Conservation (phyloP, 2,888 invertebrate genomes). For the Conchocele bisecta region DNA sequence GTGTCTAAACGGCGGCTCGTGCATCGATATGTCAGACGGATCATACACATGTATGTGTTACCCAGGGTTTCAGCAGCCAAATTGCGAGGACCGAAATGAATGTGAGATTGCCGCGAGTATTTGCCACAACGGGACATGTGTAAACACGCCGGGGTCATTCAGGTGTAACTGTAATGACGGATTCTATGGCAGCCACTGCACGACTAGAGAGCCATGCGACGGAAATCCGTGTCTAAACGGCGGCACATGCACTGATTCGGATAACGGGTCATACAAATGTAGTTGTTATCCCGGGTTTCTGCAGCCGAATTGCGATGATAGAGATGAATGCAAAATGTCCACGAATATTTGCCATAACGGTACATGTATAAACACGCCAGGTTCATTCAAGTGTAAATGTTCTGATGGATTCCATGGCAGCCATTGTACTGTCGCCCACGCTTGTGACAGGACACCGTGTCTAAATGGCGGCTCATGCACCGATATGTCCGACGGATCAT, state of each 20-base stretch:
- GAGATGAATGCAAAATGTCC: conserved; percentile 21
- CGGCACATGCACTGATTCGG: background rate
- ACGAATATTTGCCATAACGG: conserved; percentile 16
- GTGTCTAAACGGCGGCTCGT: conserved; percentile 1
- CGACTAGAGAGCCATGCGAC: background rate
- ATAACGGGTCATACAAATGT: conserved; percentile 1
- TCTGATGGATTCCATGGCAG: conserved; percentile 16
- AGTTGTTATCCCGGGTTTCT: conserved; percentile 20
- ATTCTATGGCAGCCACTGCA: background rate
- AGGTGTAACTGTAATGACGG: conserved; percentile 9
- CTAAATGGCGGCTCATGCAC: background rate
- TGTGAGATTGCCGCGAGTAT: background rate
- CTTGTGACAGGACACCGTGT: background rate
- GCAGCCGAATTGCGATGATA: conserved; percentile 12
- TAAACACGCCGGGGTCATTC: conserved; percentile 5
- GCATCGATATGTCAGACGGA: background rate
- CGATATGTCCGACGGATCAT: background rate
- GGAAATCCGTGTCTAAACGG: background rate
- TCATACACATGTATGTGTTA: conserved; percentile 1
- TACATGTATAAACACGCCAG: conserved; percentile 27
- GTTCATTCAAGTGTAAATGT: conserved; percentile 25
- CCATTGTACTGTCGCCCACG: conserved; percentile 1
- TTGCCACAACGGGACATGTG: conserved; percentile 2
- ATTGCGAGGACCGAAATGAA: conserved; percentile 13
- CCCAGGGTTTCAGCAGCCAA: background rate